Evolutionary conservation across 2,888 invertebrate genomes (phyloP).

Genomic region (Thymelicus sylvestris): DNA sequence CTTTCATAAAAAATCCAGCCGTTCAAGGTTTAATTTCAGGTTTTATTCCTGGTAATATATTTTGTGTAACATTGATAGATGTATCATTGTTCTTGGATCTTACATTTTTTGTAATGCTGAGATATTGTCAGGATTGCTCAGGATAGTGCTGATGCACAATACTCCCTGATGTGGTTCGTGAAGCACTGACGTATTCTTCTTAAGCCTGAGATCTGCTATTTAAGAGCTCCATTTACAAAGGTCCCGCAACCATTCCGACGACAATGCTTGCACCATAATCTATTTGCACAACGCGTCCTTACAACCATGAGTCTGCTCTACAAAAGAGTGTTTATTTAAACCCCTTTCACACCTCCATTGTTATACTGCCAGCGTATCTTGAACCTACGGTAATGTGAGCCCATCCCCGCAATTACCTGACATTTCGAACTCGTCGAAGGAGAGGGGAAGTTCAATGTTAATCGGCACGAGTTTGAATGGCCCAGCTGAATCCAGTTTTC

Average conservation of each 20-base stretch:
- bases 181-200: background rate
- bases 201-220: constrained; percentile 36
- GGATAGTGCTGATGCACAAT: background rate
- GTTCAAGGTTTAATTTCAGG: too few species aligned
- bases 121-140: too few species aligned
- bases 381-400: constrained; percentile 51
- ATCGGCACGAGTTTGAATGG: constrained; percentile 56
- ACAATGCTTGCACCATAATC: constrained; percentile 74
- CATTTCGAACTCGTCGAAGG: constrained; percentile 39
- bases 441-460: constrained; percentile 40
- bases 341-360: constrained; percentile 83
- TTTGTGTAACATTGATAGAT: too few species aligned
- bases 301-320: constrained; percentile 67
- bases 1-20: too few species aligned
- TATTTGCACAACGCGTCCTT: constrained; percentile 76
- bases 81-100: background rate
- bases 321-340: constrained; percentile 83
- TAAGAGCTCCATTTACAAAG: constrained; percentile 36
- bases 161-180: constrained; percentile 8
- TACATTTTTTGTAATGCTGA: background rate
- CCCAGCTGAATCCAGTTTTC: constrained; percentile 64
- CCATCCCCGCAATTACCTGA: constrained; percentile 45
- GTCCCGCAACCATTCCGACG: constrained; percentile 44
- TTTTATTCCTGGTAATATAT: too few species aligned
- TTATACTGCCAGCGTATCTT: constrained; percentile 56